Evolutionary conservation across 1,140 invertebrate genomes (phyloP).

Genomic region (Drosophila truncata): DNA sequence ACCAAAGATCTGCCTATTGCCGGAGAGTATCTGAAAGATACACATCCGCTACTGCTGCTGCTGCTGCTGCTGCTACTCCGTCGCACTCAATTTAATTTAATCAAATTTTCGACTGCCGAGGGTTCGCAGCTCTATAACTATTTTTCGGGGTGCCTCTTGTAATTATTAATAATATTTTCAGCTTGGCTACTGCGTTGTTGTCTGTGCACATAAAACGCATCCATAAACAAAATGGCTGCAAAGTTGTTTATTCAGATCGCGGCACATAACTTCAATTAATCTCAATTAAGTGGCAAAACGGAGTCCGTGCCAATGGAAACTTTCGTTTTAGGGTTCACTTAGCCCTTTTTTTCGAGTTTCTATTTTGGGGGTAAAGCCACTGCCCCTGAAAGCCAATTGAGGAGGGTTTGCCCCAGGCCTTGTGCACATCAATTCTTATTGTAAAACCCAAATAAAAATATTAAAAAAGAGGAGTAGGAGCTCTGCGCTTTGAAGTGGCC

Average conservation of each 20-base stretch:
- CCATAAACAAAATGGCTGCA: constrained; percentile 74
- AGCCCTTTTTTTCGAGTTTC: constrained; percentile 69
- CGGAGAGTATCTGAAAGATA: constrained; percentile 52
- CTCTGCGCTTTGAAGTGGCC: constrained; percentile 30
- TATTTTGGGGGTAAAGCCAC: constrained; percentile 24
- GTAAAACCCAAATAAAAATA: constrained; percentile 42
- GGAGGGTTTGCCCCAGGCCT: constrained; percentile 59
- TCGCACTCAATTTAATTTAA: constrained; percentile 81
- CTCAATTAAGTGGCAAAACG: constrained; percentile 76
- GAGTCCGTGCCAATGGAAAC: constrained; percentile 27
- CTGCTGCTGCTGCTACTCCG: constrained; percentile 52
- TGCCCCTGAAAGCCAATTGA: constrained; percentile 61
- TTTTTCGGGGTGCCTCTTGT: constrained; percentile 70
- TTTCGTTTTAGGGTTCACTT: constrained; percentile 55
- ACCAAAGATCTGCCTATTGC: constrained; percentile 24
- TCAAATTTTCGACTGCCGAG: constrained; percentile 58
- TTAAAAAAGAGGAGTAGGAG: constrained; percentile 16
- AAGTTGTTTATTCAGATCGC: constrained; percentile 73
- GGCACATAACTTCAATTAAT: constrained; percentile 78
- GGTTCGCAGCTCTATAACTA: constrained; percentile 48
- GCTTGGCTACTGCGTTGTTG: background rate
- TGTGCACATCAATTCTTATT: constrained; percentile 70
- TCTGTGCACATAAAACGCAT: constrained; percentile 76
- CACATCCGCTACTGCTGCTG: constrained; percentile 50
- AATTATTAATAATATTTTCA: constrained; percentile 75